Evolutionary conservation across 2,797 vertebrate species (phyloP), one percentile per base, ranked within the genome.

Genomic region (Phaenicophaeus curvirostris): DNA sequence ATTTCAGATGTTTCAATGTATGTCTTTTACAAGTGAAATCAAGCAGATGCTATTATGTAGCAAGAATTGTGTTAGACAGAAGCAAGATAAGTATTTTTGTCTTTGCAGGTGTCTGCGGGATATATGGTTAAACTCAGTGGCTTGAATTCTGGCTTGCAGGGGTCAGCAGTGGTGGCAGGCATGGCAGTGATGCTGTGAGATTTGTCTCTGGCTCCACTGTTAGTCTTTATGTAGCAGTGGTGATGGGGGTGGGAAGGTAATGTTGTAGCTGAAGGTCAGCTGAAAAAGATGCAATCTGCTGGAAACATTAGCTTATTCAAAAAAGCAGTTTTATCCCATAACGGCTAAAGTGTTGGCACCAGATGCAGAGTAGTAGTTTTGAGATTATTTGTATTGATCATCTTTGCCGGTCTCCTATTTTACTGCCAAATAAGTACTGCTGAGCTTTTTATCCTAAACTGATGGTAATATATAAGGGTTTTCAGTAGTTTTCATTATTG

Each of bases 381-480:
- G 76, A 91, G 69, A 88, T 79, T 11, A 93, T 90, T 91, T 89
- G 50, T 94, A 92, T 92, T 90, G 96, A 96, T 96, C 55, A 35
- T 84, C 55, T 91, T 89, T 90, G 31, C 76, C 92, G 33, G 30
- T 89, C 48, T 93, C 82, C 69, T 84, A 10, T 87, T 95, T 83
- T 83, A 18, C 30, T 44, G 23, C 28, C 65, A 84, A 75, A 53
- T 85, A 90, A 75, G 51, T 87, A 51, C 58, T 75, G 85, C 66
- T 71, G 77, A 73, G 77, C 37, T 77, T 81, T 92, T 94, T 94
- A 59, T 96, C 59, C 66, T 82, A 79, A 76, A 41, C n/a, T 82
- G 73, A 37, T 65, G 58, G 41, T 86, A n/a, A 51, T 55, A 42
- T 62, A 27, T 48, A 69, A 53, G 30, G 19, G 33, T 59, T 74